Percentiles rank a stretch among this genome's conserved stretches.
These are phyloP conservation scores for Eupithecia subfuscata DNA, from an alignment of 2,888 invertebrate genomes.

Conservation along the genomic window DNA sequence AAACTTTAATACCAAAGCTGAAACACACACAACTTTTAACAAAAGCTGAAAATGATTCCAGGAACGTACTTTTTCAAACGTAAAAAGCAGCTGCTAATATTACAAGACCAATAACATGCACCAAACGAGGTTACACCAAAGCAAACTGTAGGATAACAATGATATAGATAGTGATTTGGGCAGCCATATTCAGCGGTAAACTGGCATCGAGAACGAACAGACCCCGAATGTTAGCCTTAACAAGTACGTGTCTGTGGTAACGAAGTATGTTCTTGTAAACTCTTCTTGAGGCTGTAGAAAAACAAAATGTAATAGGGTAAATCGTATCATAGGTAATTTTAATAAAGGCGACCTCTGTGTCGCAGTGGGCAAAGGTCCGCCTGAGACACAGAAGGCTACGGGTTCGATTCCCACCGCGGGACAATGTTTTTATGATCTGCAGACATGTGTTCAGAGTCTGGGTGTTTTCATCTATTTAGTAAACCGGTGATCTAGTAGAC, in stretches of 20 bases:
- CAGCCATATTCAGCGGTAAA: slow-evolving; percentile 1
- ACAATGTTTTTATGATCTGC: too few species aligned
- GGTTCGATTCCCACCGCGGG: too few species aligned
- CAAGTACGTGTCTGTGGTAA: neutral
- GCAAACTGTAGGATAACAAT: neutral
- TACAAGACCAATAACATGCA: neutral
- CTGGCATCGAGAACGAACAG: neutral
- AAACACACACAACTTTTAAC: neutral
- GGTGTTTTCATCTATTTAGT: too few species aligned
- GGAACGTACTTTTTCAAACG: neutral
- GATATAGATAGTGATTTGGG: neutral
- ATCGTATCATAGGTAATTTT: too few species aligned
- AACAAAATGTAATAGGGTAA: neutral
- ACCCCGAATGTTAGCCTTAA: neutral
- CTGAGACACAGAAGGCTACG: too few species aligned
- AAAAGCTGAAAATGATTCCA: neutral
- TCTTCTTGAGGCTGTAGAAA: neutral
- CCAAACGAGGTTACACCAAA: neutral
- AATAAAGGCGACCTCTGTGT: too few species aligned
- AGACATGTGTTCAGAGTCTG: too few species aligned
- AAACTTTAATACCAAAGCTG: neutral
- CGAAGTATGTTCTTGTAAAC: neutral
- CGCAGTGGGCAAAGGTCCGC: too few species aligned
- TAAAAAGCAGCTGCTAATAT: neutral
- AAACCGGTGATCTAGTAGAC: too few species aligned